Evolutionary conservation across 2,888 invertebrate genomes (phyloP), one percentile per base, ranked within the genome.

Genomic region (Drosophila merina): DNA sequence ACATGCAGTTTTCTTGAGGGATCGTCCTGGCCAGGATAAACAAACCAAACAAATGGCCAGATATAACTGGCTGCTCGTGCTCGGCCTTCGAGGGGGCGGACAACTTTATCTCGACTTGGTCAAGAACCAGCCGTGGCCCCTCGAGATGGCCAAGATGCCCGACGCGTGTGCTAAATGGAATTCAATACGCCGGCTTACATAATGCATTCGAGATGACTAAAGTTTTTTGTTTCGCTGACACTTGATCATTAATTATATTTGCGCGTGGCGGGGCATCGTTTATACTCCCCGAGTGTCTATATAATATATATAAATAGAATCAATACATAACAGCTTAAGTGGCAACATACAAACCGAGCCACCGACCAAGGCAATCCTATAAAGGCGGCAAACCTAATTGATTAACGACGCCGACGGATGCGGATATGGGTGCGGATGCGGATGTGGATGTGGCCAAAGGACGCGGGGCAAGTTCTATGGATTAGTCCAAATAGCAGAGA

Each of bases 211-310:
- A 70, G 81, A 75, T 75, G 72, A 73, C 68, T 74, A 67, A 51
- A 68, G 71, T 54, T 74, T 72, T 50, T 51, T 80, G 42, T 36
- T 64, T 66, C n/a, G 25, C 70, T 76, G 76, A 85, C 72, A 87
- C 66, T 82, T 69, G 85, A 87, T 85, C 87, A 85, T 87, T 85
- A 87, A 82, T 85, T 87, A 82, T 84, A 78, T 74, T 69, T 74
- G 62, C 69, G 70, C 74, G 59, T 72, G 75, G 74, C 63, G 67
- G 60, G 67, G 62, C 66, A 69, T 59, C 57, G 38, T 56, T 57
- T 70, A 47, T 50, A 38, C 36, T 20, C n/a, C 36, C 36, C 33
- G 50, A 31, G 9, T 9, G 20, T 42, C 12, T 14, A 20, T 20
- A 14, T 8, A 42, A 42, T 42, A 20, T 42, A 42, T 42, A 42